Percentiles rank a stretch among this genome's conserved stretches.
Evolutionary conservation across 2,797 vertebrate species (phyloP).

Genomic region (Carcharodon carcharias): DNA sequence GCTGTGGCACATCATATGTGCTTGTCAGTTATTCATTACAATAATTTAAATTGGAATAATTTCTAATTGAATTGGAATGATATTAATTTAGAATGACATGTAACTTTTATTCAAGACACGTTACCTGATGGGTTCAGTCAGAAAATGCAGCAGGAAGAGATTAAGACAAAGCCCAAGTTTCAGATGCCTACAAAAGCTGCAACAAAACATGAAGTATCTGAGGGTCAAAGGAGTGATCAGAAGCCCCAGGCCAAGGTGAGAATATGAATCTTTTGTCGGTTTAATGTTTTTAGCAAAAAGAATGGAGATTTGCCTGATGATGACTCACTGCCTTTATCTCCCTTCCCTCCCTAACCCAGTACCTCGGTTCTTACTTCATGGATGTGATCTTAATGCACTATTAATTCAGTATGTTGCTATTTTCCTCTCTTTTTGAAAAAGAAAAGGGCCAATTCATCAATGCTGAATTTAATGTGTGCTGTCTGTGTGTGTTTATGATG

Average conservation of each 20-base stretch:
- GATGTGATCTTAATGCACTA: background rate
- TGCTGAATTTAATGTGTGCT: background rate
- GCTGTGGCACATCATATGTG: background rate
- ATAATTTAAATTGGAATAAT: background rate
- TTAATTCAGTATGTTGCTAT: background rate
- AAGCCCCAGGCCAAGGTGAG: slow-evolving; percentile 51
- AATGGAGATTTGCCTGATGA: background rate
- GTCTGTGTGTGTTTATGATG: background rate
- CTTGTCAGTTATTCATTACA: background rate
- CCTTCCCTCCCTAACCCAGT: background rate
- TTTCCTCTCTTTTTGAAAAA: background rate
- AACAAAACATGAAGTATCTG: slow-evolving; percentile 43
- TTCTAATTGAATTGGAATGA: background rate
- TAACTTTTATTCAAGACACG: slow-evolving; percentile 61
- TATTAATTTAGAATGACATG: background rate
- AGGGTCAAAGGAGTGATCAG: slow-evolving; percentile 46
- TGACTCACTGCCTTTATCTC: background rate
- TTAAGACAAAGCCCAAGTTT: slow-evolving; percentile 71
- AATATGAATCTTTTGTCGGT: background rate
- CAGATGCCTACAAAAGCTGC: slow-evolving; percentile 52
- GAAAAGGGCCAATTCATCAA: background rate
- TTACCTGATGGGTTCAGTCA: slow-evolving; percentile 93
- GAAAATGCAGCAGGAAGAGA: slow-evolving; percentile 79
- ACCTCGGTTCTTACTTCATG: background rate
- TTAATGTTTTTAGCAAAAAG: background rate